Evolutionary conservation across 1,140 invertebrate species (phyloP).

Genomic region (Pollicipes pollicipes): DNA sequence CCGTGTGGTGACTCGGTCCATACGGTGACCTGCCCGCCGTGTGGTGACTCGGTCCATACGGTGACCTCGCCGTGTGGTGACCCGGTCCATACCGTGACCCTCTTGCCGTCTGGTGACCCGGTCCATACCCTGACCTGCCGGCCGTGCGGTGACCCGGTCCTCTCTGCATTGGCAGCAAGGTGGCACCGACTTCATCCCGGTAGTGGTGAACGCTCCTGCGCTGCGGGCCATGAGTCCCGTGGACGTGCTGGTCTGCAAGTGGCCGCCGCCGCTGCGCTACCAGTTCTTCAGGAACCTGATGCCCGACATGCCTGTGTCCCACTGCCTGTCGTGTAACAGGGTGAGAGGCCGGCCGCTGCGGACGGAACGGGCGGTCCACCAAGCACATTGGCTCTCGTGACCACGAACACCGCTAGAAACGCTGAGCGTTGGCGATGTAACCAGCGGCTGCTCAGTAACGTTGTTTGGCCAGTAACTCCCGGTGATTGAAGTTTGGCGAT

Average conservation of each 20-base stretch:
- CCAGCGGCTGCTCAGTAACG: too few species aligned
- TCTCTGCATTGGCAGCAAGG: conserved; percentile 20
- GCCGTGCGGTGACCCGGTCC: not conserved
- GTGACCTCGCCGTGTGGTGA: too few species aligned
- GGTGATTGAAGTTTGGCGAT: too few species aligned
- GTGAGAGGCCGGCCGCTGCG: conserved; percentile 36
- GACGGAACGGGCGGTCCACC: not conserved
- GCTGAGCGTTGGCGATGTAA: too few species aligned
- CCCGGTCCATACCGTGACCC: too few species aligned
- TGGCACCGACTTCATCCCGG: conserved; percentile 36
- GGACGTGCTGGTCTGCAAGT: conserved; percentile 62
- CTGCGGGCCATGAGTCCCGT: conserved; percentile 57
- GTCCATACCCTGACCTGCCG: not conserved
- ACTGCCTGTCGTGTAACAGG: conserved; percentile 74
- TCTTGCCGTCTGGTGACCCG: too few species aligned
- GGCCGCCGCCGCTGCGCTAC: conserved; percentile 52
- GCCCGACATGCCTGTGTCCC: conserved; percentile 72
- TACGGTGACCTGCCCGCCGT: too few species aligned
- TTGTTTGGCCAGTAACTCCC: too few species aligned
- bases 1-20: too few species aligned
- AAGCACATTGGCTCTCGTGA: not conserved
- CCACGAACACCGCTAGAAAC: too few species aligned
- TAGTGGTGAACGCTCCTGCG: conserved; percentile 47
- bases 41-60: too few species aligned
- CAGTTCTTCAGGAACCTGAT: conserved; percentile 80